A percentile compares a stretch with the other conserved stretches of the same genome.
phyloP scores from a whole-genome alignment of 2,113 vertebrate genomes.

The Sapayoa aenigma region DNA sequence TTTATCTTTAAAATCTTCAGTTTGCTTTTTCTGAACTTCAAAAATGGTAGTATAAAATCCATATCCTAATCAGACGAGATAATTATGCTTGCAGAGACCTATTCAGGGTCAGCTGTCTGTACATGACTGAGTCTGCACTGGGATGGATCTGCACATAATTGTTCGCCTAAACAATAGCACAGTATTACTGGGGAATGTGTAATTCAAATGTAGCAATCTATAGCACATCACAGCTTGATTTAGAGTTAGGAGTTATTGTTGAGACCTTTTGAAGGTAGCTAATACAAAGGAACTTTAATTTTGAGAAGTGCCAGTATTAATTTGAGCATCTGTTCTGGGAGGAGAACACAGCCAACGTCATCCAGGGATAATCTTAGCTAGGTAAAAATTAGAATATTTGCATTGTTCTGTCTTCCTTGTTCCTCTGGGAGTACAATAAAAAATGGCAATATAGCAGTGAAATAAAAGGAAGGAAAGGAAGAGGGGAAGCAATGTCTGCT shows the following conservation, averaged over 20 bases:
- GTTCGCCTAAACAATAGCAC: constrained; percentile 24
- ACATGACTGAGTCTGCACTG: neutral
- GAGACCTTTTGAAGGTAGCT: neutral
- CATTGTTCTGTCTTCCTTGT: neutral
- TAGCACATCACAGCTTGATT: neutral
- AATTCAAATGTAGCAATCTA: neutral
- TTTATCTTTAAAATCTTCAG: constrained; percentile 24
- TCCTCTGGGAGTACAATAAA: neutral
- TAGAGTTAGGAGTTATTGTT: neutral
- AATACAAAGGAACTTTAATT: neutral
- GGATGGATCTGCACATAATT: neutral
- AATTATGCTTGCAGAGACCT: constrained; percentile 3
- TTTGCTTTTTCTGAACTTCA: neutral
- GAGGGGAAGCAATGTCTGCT: neutral
- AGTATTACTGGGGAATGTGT: neutral
- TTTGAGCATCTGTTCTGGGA: neutral
- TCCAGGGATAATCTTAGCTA: neutral
- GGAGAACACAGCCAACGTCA: neutral
- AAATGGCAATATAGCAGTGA: neutral
- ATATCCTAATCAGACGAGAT: neutral
- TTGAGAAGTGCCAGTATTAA: neutral
- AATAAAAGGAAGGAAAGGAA: neutral
- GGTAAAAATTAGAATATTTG: neutral
- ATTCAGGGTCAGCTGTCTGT: neutral
- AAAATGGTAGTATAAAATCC: neutral